Conservation (phyloP, 2,888 invertebrate species). For the Chorisops tibialis region DNA sequence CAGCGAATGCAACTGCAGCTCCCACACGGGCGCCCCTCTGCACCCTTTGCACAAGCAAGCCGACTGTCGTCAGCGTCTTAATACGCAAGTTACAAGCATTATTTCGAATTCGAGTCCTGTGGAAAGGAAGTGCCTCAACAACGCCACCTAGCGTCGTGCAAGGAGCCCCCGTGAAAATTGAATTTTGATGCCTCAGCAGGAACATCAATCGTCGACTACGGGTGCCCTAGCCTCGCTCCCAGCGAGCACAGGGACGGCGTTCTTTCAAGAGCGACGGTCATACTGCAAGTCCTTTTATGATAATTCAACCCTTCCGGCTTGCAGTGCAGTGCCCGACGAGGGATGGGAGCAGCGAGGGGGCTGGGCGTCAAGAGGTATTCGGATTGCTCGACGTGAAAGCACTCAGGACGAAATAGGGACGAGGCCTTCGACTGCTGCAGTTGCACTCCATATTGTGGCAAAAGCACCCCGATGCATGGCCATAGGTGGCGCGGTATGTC, state of each 20-base stretch:
- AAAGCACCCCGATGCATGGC: constrained; percentile 16
- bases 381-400: constrained; percentile 1
- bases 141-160: too few relatives aligned
- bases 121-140: too few relatives aligned
- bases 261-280: constrained; percentile 18
- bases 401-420: not conserved
- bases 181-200: constrained; percentile 23
- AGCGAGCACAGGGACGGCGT: constrained; percentile 25
- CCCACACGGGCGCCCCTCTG: too few relatives aligned
- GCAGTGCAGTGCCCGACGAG: not conserved
- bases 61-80: too few relatives aligned
- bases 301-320: constrained; percentile 19
- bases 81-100: too few relatives aligned
- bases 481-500: constrained; percentile 31
- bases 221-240: not conserved
- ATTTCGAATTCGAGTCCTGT: too few relatives aligned
- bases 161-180: constrained; percentile 20
- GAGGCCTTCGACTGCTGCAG: constrained; percentile 19
- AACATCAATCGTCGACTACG: constrained; percentile 21
- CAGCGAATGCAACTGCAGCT: too few relatives aligned
- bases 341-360: not conserved
- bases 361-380: not conserved
- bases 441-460: constrained; percentile 20
- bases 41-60: too few relatives aligned
- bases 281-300: constrained; percentile 24